phyloP scores from a whole-genome alignment of 2,888 invertebrate species.

The Baccha elongata region DNA sequence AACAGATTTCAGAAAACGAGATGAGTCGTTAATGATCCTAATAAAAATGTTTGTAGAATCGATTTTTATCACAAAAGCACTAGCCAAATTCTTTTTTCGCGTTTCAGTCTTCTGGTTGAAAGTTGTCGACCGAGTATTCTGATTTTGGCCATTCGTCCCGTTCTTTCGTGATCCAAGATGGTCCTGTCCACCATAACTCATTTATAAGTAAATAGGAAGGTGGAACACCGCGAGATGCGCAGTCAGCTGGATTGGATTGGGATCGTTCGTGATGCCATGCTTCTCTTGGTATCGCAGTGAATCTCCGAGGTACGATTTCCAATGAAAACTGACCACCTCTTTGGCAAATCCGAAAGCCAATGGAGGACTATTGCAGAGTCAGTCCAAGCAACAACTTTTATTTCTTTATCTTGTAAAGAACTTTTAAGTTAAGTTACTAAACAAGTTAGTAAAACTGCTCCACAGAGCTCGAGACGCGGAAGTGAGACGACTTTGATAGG shows the following conservation, averaged over 20 bases:
- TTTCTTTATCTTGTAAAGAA: too few species aligned
- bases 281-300: constrained; percentile 6
- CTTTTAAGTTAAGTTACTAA: too few species aligned
- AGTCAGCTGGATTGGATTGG: constrained; percentile 13
- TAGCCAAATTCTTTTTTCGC: neutral
- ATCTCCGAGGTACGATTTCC: constrained; percentile 23
- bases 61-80: neutral
- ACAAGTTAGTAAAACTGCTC: too few species aligned
- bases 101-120: neutral
- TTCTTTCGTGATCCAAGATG: neutral
- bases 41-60: neutral
- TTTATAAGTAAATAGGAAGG: constrained; percentile 8
- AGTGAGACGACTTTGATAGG: too few species aligned
- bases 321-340: constrained; percentile 16
- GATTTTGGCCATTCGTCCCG: neutral
- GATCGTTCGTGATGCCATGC: constrained; percentile 2
- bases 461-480: too few species aligned
- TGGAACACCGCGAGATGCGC: constrained; percentile 1
- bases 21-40: neutral
- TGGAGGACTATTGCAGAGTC: constrained; percentile 11
- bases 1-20: neutral
- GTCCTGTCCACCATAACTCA: neutral
- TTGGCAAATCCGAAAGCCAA: constrained; percentile 16
- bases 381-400: too few species aligned
- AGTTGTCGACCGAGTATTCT: neutral